Evolutionary conservation across 1,140 invertebrate genomes (phyloP), one percentile per base, ranked within the genome.

Genomic region (Temnothorax curvispinosus): DNA sequence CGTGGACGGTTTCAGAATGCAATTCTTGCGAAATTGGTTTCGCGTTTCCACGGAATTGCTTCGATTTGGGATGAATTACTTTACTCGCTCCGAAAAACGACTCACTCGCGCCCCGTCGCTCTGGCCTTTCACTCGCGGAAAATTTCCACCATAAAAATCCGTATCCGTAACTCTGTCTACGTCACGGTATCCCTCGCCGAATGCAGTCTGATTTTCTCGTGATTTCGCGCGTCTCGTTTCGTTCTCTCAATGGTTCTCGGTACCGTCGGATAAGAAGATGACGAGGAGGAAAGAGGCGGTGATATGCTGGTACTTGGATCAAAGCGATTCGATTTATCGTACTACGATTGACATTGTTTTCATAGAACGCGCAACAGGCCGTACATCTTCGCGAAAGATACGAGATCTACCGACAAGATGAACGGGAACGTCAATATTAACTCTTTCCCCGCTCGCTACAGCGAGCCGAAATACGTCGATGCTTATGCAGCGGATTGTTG

Each of bases 1-100:
- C 87, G 90, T 76, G 89, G 87, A 90, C 91, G 91, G 90, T 92
- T 92, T 93, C 91, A 91, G 93, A 92, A 93, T 94, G 93, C 93
- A 92, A 94, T 94, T 94, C 93, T 93, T 94, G 89, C 86, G 88
- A 93, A 93, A 94, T 94, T 94, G 93, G 90, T 93, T 93, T 93
- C 88, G 86, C 92, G 85, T 91, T 93, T 91, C 89, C 91, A 50
- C 78, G 91, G 91, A 89, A 94, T 94, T 90, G 92, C 89, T 90
- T 93, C 92, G 88, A 93, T 93, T 92, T 92, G 80, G 85, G 81
- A 88, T 64, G 88, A 92, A 93, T 91, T 90, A 92, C 81, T 72
- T 87, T 21, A 65, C 9, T 67, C 71, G 64, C 77, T 54, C 38
- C 87, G 80, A 87, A 88, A 62, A 62, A 69, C 62, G 64, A 65